phyloP scores from a whole-genome alignment of 1,140 invertebrate genomes.

The Scaptomyza pallida region DNA sequence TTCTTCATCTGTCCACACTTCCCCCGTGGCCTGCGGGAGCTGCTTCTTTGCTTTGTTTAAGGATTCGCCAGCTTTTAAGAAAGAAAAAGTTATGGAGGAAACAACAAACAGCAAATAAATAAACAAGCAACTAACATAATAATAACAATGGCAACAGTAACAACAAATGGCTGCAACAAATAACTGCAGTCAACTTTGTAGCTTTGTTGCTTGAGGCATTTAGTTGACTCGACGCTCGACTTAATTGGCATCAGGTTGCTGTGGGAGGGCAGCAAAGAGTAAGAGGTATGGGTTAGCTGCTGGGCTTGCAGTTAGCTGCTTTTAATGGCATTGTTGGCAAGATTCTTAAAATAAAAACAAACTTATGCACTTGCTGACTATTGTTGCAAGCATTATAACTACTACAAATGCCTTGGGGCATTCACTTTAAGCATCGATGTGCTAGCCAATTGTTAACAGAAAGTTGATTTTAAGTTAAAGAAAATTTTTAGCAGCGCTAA shows the following conservation, averaged over 20 bases:
- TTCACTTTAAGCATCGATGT: conserved; percentile 1
- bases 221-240: conserved; percentile 73
- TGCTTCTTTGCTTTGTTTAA: conserved; percentile 19
- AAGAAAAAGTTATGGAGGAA: not conserved
- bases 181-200: conserved; percentile 43
- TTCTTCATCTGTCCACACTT: not conserved
- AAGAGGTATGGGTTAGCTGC: not conserved
- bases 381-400: conserved; percentile 8
- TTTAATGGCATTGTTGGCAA: conserved; percentile 5
- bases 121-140: conserved; percentile 60
- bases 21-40: not conserved
- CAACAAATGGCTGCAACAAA: conserved; percentile 38
- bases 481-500: not conserved
- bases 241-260: conserved; percentile 58
- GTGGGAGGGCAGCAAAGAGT: not conserved
- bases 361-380: not conserved
- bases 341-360: conserved; percentile 1
- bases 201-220: conserved; percentile 55
- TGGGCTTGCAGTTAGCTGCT: conserved; percentile 3
- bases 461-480: not conserved
- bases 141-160: conserved; percentile 42
- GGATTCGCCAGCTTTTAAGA: conserved; percentile 47
- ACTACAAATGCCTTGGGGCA: not conserved
- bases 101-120: conserved; percentile 43
- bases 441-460: not conserved